Conservation (phyloP, 2,888 invertebrate species). For the Thumatha senex region DNA sequence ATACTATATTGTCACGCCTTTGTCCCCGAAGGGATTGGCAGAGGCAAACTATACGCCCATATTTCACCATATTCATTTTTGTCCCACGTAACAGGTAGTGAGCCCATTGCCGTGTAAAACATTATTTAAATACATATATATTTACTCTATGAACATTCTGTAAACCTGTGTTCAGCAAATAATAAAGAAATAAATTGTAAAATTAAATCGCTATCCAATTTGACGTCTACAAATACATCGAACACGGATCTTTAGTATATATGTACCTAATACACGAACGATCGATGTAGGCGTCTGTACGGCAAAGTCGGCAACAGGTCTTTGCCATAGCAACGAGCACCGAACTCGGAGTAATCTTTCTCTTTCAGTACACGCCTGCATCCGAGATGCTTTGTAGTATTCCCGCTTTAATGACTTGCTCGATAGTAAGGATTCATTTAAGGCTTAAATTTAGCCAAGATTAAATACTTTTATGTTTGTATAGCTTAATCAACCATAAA, state of each 20-base stretch:
- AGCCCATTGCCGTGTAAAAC: too few species aligned
- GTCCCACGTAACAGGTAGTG: too few species aligned
- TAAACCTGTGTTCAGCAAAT: too few species aligned
- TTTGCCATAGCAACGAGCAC: constrained; percentile 34
- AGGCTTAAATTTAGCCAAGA: not conserved
- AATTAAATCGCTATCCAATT: not conserved
- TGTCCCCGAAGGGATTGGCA: too few species aligned
- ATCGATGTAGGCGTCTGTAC: constrained; percentile 7
- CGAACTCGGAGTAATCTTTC: constrained; percentile 34
- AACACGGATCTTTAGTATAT: not conserved
- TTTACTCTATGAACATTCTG: too few species aligned
- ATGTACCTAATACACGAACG: not conserved
- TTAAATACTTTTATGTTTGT: too few species aligned
- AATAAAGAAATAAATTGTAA: not conserved
- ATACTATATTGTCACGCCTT: too few species aligned
- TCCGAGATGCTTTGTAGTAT: constrained; percentile 15
- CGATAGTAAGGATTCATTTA: not conserved
- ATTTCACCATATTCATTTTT: too few species aligned
- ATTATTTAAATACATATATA: too few species aligned
- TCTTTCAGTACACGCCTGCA: constrained; percentile 18
- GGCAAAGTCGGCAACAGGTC: constrained; percentile 59
- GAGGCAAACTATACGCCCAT: too few species aligned
- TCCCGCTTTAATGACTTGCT: constrained; percentile 17
- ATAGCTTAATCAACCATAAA: too few species aligned
- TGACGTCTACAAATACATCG: not conserved